These are phyloP conservation scores for Platalea minor DNA, from an alignment of 2,797 vertebrate genomes.

Conservation along the genomic window DNA sequence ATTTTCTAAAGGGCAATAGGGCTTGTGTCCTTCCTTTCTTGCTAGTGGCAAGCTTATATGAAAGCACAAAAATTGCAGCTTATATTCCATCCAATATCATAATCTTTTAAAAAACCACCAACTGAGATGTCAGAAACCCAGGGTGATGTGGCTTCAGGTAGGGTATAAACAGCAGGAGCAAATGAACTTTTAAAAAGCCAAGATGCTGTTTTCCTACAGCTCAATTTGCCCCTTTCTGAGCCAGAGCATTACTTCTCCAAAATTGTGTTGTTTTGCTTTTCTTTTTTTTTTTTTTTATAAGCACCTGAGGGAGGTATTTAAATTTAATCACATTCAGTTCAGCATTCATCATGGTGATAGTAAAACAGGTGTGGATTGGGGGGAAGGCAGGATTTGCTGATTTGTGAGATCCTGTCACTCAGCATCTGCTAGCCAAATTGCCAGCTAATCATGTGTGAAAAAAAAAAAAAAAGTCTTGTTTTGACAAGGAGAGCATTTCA, in stretches of 20 bases:
- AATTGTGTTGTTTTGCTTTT: neutral
- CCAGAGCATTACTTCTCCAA: constrained; percentile 23
- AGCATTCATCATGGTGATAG: neutral
- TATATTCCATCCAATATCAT: constrained; percentile 4
- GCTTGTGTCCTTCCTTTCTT: neutral
- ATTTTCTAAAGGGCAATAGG: neutral
- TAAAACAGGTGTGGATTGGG: constrained; percentile 49
- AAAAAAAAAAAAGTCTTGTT: neutral
- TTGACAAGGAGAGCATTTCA: constrained; percentile 13
- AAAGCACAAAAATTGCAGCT: neutral
- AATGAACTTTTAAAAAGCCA: constrained; percentile 63
- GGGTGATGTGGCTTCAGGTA: constrained; percentile 50
- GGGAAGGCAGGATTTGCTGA: constrained; percentile 1
- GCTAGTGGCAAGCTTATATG: neutral
- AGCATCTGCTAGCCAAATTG: constrained; percentile 8
- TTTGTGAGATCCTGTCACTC: neutral
- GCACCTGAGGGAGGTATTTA: constrained; percentile 54
- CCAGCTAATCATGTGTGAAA: constrained; percentile 25
- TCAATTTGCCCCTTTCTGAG: constrained; percentile 51
- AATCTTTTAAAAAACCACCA: constrained; percentile 25
- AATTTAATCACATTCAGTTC: constrained; percentile 47
- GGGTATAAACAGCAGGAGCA: constrained; percentile 56
- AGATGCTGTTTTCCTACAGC: constrained; percentile 16
- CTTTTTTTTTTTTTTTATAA: neutral
- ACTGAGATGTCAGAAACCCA: neutral